A percentile compares a stretch with the other conserved stretches of the same genome.
These are phyloP conservation scores for Phorcus lineatus DNA, from an alignment of 2,888 invertebrate genomes.

Conservation along the genomic window DNA sequence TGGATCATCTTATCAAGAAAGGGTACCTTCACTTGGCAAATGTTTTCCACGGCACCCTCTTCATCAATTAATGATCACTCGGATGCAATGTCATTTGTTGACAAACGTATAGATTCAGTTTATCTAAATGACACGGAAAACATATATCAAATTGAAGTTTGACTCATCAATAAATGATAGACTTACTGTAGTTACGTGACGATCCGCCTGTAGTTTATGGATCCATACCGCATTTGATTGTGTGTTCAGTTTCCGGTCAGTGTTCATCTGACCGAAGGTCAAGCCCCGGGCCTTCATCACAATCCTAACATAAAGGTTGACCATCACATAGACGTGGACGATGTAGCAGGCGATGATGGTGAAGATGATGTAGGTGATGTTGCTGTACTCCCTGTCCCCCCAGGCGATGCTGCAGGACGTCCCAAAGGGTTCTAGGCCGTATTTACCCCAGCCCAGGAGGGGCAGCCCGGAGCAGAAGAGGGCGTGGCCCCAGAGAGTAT, in stretches of 20 bases:
- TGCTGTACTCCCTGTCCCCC: conserved; percentile 29
- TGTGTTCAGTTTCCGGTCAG: neutral
- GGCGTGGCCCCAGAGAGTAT: conserved; percentile 30
- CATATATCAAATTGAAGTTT: too few relatives aligned
- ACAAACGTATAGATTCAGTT: too few relatives aligned
- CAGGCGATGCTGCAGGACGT: conserved; percentile 49
- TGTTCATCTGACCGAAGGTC: neutral
- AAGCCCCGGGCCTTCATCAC: neutral
- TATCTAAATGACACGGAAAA: too few relatives aligned
- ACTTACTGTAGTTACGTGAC: conserved; percentile 32
- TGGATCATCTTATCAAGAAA: too few relatives aligned
- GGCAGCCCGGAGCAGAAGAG: conserved; percentile 42
- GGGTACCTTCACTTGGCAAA: too few relatives aligned
- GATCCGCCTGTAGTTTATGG: conserved; percentile 21
- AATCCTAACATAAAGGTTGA: conserved; percentile 33
- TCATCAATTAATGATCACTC: too few relatives aligned
- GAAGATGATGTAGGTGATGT: conserved; percentile 35
- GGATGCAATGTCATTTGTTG: too few relatives aligned
- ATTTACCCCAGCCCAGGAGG: conserved; percentile 45
- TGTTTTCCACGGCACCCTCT: too few relatives aligned
- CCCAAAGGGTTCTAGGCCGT: conserved; percentile 43
- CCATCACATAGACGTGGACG: conserved; percentile 27
- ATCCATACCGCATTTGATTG: conserved; percentile 16
- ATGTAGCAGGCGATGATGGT: conserved; percentile 33
- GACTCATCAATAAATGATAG: too few relatives aligned